A percentile compares a stretch with the other conserved stretches of the same genome.
These are phyloP conservation scores for Pycnonotus jocosus DNA, from an alignment of 2,113 vertebrate genomes.

Conservation along the genomic window DNA sequence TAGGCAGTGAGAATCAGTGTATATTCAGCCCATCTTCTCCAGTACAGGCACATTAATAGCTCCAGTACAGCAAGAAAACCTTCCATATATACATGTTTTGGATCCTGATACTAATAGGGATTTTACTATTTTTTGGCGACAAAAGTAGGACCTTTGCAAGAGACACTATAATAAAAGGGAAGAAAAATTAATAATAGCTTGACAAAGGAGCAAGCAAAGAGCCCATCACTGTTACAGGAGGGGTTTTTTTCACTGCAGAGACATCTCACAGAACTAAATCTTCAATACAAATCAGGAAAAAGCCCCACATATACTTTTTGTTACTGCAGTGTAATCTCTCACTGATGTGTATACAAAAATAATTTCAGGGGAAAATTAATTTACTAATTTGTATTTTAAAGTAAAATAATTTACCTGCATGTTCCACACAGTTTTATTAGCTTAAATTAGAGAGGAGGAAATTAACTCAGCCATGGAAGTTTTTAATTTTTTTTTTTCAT, in stretches of 20 bases:
- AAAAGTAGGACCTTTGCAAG: neutral
- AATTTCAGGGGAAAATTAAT: neutral
- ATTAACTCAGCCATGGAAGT: neutral
- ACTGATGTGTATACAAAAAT: neutral
- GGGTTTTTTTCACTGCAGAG: neutral
- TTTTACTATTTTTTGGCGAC: neutral
- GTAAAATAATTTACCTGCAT: neutral
- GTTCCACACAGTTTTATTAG: neutral
- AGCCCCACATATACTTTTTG: neutral
- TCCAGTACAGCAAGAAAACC: neutral
- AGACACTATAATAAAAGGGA: neutral
- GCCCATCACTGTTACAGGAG: neutral
- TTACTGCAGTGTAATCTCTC: neutral
- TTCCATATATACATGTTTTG: neutral
- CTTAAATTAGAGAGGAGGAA: neutral
- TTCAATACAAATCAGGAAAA: neutral
- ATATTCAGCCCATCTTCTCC: neutral
- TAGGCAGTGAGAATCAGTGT: neutral
- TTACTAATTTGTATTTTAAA: neutral
- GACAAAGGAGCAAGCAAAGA: neutral
- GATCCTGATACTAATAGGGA: neutral
- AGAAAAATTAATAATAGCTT: neutral
- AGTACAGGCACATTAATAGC: neutral
- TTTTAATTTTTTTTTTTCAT: neutral
- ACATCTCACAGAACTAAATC: neutral